Conservation (phyloP, 2,113 vertebrate genomes). For the Pachyramphus minor region DNA sequence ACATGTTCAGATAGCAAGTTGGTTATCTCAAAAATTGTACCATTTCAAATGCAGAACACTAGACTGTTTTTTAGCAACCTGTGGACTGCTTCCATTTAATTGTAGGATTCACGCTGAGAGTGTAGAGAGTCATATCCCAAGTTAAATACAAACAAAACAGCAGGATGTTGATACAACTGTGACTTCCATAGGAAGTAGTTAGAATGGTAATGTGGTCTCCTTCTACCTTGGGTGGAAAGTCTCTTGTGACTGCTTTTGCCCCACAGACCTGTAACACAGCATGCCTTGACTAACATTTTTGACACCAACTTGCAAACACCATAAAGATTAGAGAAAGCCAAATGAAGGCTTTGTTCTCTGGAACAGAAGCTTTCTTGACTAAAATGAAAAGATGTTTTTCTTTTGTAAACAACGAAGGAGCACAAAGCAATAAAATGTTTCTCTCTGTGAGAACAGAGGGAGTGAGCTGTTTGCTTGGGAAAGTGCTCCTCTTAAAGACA, state of each 20-base stretch:
- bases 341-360: constrained; percentile 67
- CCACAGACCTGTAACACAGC: constrained; percentile 63
- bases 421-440: constrained; percentile 50
- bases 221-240: constrained; percentile 61
- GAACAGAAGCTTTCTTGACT: constrained; percentile 59
- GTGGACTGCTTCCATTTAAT: constrained; percentile 65
- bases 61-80: constrained; percentile 47
- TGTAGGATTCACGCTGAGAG: constrained; percentile 69
- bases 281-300: constrained; percentile 72
- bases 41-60: constrained; percentile 5
- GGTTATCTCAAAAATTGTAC: not conserved
- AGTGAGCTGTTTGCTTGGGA: constrained; percentile 34
- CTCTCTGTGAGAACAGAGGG: constrained; percentile 13
- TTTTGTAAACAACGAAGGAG: constrained; percentile 24
- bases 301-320: constrained; percentile 73
- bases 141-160: constrained; percentile 77
- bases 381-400: constrained; percentile 58
- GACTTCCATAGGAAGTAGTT: constrained; percentile 76
- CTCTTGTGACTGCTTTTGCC: constrained; percentile 62
- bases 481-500: not conserved
- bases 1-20: not conserved
- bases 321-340: constrained; percentile 70
- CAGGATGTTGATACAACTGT: constrained; percentile 77
- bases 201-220: constrained; percentile 66
- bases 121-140: constrained; percentile 68